Conservation (phyloP, 2,797 vertebrate genomes). For the Sarcoramphus papa region DNA sequence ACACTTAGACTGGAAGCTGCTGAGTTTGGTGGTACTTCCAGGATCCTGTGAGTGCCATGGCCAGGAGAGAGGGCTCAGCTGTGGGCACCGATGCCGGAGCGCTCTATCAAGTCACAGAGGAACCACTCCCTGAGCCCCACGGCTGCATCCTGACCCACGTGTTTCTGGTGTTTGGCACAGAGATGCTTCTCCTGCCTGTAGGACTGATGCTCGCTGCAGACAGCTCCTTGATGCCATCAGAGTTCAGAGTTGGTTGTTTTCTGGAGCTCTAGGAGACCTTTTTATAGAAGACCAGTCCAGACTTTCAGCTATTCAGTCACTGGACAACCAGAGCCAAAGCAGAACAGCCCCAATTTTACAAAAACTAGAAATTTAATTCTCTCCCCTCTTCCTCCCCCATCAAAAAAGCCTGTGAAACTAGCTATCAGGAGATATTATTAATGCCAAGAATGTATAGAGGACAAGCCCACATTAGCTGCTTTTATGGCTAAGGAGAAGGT, state of each 20-base stretch:
- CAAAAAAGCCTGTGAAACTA: background rate
- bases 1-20: background rate
- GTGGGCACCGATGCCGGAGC: rapidly evolving
- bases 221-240: background rate
- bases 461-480: background rate
- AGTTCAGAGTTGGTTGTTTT: background rate
- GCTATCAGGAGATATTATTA: background rate
- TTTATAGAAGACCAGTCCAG: background rate
- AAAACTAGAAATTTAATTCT: background rate
- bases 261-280: background rate
- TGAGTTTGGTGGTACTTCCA: background rate
- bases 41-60: background rate
- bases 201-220: background rate
- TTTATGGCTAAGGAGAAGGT: background rate
- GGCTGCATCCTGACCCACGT: background rate
- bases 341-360: background rate
- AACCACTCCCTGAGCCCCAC: rapidly evolving
- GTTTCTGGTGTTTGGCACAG: background rate
- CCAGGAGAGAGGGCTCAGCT: background rate
- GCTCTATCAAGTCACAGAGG: background rate
- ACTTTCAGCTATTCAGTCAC: background rate
- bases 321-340: background rate
- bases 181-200: background rate
- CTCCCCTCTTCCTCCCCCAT: background rate
- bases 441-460: background rate